Conservation (phyloP, 2,797 vertebrate species). For the Xiphorhynchus erythropygius region DNA sequence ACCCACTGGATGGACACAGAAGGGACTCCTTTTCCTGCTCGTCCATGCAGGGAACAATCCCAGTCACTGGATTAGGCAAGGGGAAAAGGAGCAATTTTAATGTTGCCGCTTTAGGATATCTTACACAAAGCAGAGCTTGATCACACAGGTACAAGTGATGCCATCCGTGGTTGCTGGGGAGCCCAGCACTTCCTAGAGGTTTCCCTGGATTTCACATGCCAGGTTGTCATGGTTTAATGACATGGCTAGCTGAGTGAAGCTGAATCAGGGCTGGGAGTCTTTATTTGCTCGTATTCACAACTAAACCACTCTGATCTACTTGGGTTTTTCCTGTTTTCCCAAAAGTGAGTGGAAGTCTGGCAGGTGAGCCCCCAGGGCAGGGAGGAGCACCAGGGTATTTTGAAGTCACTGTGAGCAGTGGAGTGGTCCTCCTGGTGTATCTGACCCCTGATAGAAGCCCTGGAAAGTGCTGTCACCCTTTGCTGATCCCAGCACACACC, state of each 20-base stretch:
- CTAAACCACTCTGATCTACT: not conserved
- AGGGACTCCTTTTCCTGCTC: not conserved
- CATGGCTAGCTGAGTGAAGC: not conserved
- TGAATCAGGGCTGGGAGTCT: not conserved
- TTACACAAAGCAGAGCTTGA: not conserved
- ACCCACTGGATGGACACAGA: fast-evolving
- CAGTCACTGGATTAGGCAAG: not conserved
- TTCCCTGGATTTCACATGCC: not conserved
- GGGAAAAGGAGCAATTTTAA: not conserved
- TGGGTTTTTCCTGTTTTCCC: not conserved
- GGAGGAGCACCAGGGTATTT: fast-evolving
- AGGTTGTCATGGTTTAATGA: not conserved
- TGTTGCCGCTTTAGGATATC: not conserved
- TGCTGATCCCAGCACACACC: not conserved
- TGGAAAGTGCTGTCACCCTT: not conserved
- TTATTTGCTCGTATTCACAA: not conserved
- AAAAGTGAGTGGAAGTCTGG: not conserved
- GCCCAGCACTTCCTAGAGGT: not conserved
- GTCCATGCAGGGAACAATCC: not conserved
- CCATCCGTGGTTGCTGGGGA: fast-evolving
- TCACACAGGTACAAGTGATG: not conserved
- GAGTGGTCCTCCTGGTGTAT: not conserved
- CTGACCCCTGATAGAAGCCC: not conserved
- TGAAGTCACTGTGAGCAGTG: not conserved
- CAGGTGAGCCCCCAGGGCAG: not conserved